phyloP scores from a whole-genome alignment of 1,140 invertebrate species.

The Heliconius eleuchia region DNA sequence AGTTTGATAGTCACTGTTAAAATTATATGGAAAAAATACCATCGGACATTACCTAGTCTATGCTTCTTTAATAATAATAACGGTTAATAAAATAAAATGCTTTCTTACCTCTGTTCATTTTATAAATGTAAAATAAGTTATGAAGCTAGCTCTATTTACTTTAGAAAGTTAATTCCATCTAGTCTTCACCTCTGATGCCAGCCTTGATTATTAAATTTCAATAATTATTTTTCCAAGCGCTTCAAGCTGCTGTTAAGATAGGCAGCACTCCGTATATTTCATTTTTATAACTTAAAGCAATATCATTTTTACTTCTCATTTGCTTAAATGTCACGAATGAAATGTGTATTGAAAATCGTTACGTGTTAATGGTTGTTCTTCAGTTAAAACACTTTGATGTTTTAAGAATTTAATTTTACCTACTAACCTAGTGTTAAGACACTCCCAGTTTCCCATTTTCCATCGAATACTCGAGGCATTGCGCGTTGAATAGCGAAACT shows the following conservation, averaged over 20 bases:
- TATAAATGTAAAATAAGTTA: neutral
- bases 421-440: too few species aligned
- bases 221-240: constrained; percentile 7
- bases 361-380: neutral
- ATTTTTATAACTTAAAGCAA: constrained; percentile 1
- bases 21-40: neutral
- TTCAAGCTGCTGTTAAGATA: neutral
- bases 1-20: neutral
- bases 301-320: constrained; percentile 2
- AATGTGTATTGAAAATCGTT: neutral
- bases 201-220: constrained; percentile 4
- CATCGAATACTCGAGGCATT: too few species aligned
- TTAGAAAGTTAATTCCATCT: neutral
- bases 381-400: neutral
- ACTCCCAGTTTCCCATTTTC: too few species aligned
- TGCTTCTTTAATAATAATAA: neutral
- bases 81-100: neutral
- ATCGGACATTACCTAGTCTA: neutral
- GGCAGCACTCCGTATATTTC: neutral
- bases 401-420: neutral
- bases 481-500: too few species aligned
- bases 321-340: neutral
- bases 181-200: neutral
- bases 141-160: neutral
- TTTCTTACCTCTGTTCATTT: neutral